Base-by-base conservation (phyloP, 2,888 invertebrate species). In the Ochlodes sylvanus region DNA sequence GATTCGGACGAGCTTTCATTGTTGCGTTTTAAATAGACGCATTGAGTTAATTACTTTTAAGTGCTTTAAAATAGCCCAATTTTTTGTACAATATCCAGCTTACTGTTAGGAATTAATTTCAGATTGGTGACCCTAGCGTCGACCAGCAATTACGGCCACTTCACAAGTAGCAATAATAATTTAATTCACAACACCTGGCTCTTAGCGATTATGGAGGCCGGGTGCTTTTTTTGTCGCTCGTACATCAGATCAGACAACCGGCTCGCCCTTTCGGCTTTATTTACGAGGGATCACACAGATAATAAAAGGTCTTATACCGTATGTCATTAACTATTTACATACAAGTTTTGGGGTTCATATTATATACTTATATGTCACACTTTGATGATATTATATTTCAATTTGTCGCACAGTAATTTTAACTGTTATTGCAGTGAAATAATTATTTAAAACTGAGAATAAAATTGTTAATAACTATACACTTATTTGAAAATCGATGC, bases 171-270 rank as follows among this genome's bases (percentile, higher is more conserved):
- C 78, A 80, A 80, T 80, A 78, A 79, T 80, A 78, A 81, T 81
- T 81, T 72, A 74, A 82, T 83, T 82, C 76, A 82, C 77, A 76
- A 80, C 81, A 81, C 80, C 80, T 82, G 80, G 73, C 73, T 71
- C 69, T 69, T 68, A 70, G 71, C 77, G 78, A 78, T 79, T 79
- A 81, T 77, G 72, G 72, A 71, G 72, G 61, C 63, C 69, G 67
- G 71, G 68, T 71, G 75, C 75, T 74, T 79, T 81, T n/a, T 82
- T 81, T 79, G 79, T 78, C 74, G 71, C 76, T 72, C 74, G 72
- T 75, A 73, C 77, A 27, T 27, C 27, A 27, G n/a, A 82, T 80
- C 76, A 79, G 76, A 74, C 74, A 75, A 74, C 73, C 72, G 75
- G 79, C 75, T 75, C 71, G 71, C 73, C 76, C 75, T 78, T 77